A percentile compares a stretch with the other conserved stretches of the same genome.
These are phyloP conservation scores for Trachymyrmex septentrionalis DNA, from an alignment of 1,140 invertebrate species.

Conservation along the genomic window DNA sequence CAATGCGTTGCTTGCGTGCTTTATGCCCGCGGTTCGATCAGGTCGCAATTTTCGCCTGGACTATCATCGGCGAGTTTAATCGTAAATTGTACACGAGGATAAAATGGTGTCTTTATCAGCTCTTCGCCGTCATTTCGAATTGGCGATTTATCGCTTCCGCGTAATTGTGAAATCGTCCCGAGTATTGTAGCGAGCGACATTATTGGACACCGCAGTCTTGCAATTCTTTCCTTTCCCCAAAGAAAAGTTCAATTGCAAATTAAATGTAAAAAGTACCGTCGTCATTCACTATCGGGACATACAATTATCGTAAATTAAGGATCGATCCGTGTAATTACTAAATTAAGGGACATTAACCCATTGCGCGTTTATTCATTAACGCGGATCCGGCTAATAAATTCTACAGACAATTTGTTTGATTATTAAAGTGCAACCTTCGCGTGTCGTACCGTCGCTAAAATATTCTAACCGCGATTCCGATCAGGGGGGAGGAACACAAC, in stretches of 20 bases:
- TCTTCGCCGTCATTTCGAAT: constrained; percentile 16
- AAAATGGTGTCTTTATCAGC: constrained; percentile 32
- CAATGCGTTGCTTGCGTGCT: constrained; percentile 71
- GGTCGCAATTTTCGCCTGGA: constrained; percentile 35
- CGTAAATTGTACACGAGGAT: constrained; percentile 17
- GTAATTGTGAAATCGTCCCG: constrained; percentile 1
- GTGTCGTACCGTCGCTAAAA: constrained; percentile 36
- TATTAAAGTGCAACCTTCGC: constrained; percentile 69
- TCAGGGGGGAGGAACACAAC: constrained; percentile 20
- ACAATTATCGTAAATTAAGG: constrained; percentile 39
- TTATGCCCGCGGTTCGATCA: constrained; percentile 25
- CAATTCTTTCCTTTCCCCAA: background rate
- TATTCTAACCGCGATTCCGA: constrained; percentile 51
- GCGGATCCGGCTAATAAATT: background rate
- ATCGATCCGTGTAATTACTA: constrained; percentile 16
- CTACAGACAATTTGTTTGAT: constrained; percentile 52
- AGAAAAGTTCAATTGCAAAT: constrained; percentile 1
- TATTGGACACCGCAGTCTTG: background rate
- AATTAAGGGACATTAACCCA: constrained; percentile 32
- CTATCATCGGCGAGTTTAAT: constrained; percentile 55
- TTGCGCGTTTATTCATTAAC: constrained; percentile 40
- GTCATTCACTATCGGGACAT: constrained; percentile 8
- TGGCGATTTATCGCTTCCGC: constrained; percentile 20
- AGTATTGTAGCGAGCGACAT: background rate
- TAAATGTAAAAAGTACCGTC: constrained; percentile 22